Evolutionary conservation across 2,888 invertebrate genomes (phyloP).

Genomic region (Argyresthia goedartella): DNA sequence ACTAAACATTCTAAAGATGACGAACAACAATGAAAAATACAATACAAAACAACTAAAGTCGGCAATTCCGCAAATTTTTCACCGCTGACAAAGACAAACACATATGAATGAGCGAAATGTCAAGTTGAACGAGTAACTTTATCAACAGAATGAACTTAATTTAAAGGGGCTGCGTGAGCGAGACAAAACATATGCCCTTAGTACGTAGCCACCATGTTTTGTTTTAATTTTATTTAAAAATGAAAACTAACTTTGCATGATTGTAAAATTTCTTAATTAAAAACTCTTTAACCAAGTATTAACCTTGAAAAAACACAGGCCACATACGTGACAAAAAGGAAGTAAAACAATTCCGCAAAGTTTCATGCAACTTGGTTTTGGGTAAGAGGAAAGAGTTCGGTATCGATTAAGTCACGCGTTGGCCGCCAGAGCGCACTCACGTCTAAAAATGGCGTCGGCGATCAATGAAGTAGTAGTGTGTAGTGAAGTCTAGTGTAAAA

Average conservation of each 20-base stretch:
- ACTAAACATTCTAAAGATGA: too few relatives aligned
- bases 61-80: background rate
- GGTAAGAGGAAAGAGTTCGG: constrained; percentile 12
- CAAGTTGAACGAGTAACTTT: background rate
- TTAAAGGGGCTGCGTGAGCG: background rate
- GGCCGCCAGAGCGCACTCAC: constrained; percentile 63
- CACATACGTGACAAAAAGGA: too few relatives aligned
- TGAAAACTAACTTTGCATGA: too few relatives aligned
- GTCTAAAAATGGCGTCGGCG: constrained; percentile 79
- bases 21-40: too few relatives aligned
- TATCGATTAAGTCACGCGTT: constrained; percentile 47
- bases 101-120: background rate
- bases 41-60: background rate
- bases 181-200: background rate
- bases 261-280: too few relatives aligned
- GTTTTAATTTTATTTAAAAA: background rate
- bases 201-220: background rate
- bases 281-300: too few relatives aligned
- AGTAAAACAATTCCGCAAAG: too few relatives aligned
- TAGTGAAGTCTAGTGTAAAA: constrained; percentile 65
- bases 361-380: background rate
- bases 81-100: background rate
- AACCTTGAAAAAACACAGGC: too few relatives aligned
- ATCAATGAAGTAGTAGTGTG: constrained; percentile 80
- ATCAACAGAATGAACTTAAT: background rate